These are phyloP conservation scores for Emydura subglobosa DNA, from an alignment of 2,113 vertebrate genomes.

Conservation along the genomic window DNA sequence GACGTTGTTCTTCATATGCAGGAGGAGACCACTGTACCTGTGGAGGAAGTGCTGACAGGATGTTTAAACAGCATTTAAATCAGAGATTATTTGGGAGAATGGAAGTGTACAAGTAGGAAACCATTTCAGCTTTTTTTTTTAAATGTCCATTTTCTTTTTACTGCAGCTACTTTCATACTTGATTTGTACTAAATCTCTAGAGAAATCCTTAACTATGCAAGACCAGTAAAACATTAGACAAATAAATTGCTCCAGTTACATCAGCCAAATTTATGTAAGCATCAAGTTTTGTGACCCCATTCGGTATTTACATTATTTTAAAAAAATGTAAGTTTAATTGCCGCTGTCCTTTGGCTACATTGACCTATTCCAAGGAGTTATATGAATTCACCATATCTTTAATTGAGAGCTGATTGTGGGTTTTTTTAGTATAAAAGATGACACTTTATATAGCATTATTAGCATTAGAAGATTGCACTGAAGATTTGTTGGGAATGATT, in stretches of 20 bases:
- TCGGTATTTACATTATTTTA: constrained; percentile 55
- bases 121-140: constrained; percentile 48
- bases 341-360: constrained; percentile 30
- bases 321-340: constrained; percentile 66
- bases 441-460: constrained; percentile 53
- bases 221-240: constrained; percentile 49
- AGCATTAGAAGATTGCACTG: constrained; percentile 43
- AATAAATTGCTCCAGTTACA: constrained; percentile 3
- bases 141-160: constrained; percentile 50
- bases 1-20: constrained; percentile 41
- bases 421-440: constrained; percentile 48
- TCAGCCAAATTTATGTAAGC: constrained; percentile 52
- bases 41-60: constrained; percentile 70
- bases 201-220: constrained; percentile 46
- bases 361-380: constrained; percentile 71
- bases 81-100: constrained; percentile 55
- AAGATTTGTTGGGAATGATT: constrained; percentile 70
- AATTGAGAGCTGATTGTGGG: constrained; percentile 24
- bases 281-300: constrained; percentile 57
- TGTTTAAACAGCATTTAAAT: constrained; percentile 68
- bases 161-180: constrained; percentile 33
- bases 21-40: constrained; percentile 62
- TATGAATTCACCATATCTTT: constrained; percentile 62
- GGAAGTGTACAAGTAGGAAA: constrained; percentile 66
- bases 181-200: constrained; percentile 9